Evolutionary conservation across 2,113 vertebrate species (phyloP), one percentile per base, ranked within the genome.

Genomic region (Callospermophilus lateralis): DNA sequence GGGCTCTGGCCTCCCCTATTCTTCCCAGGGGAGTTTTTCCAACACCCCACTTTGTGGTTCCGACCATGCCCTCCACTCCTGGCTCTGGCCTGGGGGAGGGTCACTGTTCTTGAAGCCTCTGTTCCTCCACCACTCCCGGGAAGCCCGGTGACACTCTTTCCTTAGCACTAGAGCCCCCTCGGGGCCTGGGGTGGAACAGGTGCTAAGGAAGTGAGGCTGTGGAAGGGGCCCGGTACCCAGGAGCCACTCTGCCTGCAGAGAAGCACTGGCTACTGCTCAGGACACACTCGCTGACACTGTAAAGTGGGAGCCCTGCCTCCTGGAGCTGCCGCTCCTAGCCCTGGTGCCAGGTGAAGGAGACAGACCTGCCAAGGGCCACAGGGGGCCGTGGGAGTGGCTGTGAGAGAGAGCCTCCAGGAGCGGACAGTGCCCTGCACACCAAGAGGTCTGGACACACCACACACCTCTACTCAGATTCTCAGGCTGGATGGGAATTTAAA

Each of bases 11-110:
- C 39, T 34, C 20, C 37, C 12, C 3, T 0, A 4, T 4, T 4
- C 61, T n/a, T 9, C 53, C 22, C 8, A 28, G 51, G 2, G 37
- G 58, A 20, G 68, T 6, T 37, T 88, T 73, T 37, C 85, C 2
- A 0, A 42, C 15, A 4, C 0, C 4, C 15, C 48, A 3, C n/a
- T 39, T 15, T 3, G 39, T 1, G 51, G 4, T 1, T 32, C 76
- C 55, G 83, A 20, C 63, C 4, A 0, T 45, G 7, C 2, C 0
- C 30, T 28, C 17, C 22, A 13, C 4, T 34, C 61, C 42, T 8
- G 42, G 4, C 39, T 6, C 15, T 17, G 34, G 53, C 42, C 67
- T 34, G 17, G 17, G 17, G 13, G 16, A 26, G 37, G n/a, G 55
- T 58, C 37, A 24, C 17, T 28, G 19, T 32, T 30, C 32, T 51